Percentiles rank a stretch among this genome's conserved stretches.
These are phyloP conservation scores for Taenioides sp. DNA, from an alignment of 2,797 vertebrate species.

Conservation along the genomic window DNA sequence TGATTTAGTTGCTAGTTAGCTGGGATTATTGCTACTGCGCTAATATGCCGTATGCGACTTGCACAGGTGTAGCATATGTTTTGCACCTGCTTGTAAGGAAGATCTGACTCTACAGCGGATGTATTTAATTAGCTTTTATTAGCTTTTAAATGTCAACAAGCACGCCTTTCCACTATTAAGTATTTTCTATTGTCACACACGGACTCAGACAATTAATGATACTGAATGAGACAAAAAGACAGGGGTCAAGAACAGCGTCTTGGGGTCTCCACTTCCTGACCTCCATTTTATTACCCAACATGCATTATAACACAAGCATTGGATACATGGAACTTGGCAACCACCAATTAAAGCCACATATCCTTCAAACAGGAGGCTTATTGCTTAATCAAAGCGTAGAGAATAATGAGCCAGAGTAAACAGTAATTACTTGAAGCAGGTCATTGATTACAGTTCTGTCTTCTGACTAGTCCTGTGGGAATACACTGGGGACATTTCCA, in stretches of 20 bases:
- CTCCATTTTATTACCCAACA: slow-evolving; percentile 33
- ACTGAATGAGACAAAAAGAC: slow-evolving; percentile 42
- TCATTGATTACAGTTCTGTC: slow-evolving; percentile 55
- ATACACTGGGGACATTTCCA: slow-evolving; percentile 19
- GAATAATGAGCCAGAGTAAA: slow-evolving; percentile 64
- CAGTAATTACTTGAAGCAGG: slow-evolving; percentile 59
- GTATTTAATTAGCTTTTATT: slow-evolving; percentile 76
- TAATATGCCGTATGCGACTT: slow-evolving; percentile 23
- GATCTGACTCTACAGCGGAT: slow-evolving; percentile 47
- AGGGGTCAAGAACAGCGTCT: slow-evolving; percentile 44
- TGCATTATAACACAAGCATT: slow-evolving; percentile 44
- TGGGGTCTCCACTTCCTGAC: slow-evolving; percentile 48
- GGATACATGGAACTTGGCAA: slow-evolving; percentile 50
- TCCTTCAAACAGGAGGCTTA: slow-evolving; percentile 42
- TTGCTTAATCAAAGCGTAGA: slow-evolving; percentile 54
- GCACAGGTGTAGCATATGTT: slow-evolving; percentile 13
- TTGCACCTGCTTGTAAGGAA: slow-evolving; percentile 49
- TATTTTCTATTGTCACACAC: slow-evolving; percentile 52
- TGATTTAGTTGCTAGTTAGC: slow-evolving; percentile 33
- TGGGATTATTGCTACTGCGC: slow-evolving; percentile 38
- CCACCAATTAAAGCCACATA: slow-evolving; percentile 61
- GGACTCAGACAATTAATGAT: slow-evolving; percentile 62
- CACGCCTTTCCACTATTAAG: slow-evolving; percentile 31
- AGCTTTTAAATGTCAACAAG: slow-evolving; percentile 75
- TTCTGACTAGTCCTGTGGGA: slow-evolving; percentile 25